A percentile compares a stretch with the other conserved stretches of the same genome.
phyloP scores from a whole-genome alignment of 2,113 vertebrate species.

The Tenebrosternarchus preto region DNA sequence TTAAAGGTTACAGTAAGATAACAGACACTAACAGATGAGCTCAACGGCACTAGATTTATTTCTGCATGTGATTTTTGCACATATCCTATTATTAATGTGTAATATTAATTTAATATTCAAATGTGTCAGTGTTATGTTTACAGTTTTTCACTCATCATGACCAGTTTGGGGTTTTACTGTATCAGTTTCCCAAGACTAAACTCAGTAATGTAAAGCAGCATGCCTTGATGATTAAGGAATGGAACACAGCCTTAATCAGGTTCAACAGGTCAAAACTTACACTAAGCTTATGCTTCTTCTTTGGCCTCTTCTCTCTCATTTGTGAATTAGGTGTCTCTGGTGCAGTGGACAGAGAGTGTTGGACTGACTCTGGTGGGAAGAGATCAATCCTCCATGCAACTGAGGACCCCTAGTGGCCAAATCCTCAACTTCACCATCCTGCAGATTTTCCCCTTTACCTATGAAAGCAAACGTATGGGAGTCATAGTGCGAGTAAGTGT shows the following conservation, averaged over 20 bases:
- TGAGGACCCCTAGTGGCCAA: conserved; percentile 97
- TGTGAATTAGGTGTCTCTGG: conserved; percentile 87
- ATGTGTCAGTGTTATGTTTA: too few species aligned
- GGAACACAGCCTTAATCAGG: background rate
- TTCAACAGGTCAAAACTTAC: too few species aligned
- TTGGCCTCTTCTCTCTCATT: background rate
- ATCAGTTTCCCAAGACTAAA: background rate
- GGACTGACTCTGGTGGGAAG: conserved; percentile 94
- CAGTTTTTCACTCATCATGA: background rate
- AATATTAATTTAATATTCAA: too few species aligned
- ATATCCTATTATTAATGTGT: too few species aligned
- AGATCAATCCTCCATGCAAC: conserved; percentile 95
- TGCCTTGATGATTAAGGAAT: background rate
- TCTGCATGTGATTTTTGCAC: too few species aligned
- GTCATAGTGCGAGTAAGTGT: conserved; percentile 90
- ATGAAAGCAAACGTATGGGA: conserved; percentile 98
- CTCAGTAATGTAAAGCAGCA: too few species aligned
- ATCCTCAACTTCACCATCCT: conserved; percentile 97
- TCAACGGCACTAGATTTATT: too few species aligned
- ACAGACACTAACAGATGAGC: too few species aligned
- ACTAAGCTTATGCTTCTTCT: conserved; percentile 1
- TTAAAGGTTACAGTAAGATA: too few species aligned
- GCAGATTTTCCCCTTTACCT: conserved; percentile 97
- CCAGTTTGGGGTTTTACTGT: background rate
- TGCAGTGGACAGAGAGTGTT: conserved; percentile 97